phyloP scores from a whole-genome alignment of 2,113 vertebrate species.

The Acanthisitta chloris region DNA sequence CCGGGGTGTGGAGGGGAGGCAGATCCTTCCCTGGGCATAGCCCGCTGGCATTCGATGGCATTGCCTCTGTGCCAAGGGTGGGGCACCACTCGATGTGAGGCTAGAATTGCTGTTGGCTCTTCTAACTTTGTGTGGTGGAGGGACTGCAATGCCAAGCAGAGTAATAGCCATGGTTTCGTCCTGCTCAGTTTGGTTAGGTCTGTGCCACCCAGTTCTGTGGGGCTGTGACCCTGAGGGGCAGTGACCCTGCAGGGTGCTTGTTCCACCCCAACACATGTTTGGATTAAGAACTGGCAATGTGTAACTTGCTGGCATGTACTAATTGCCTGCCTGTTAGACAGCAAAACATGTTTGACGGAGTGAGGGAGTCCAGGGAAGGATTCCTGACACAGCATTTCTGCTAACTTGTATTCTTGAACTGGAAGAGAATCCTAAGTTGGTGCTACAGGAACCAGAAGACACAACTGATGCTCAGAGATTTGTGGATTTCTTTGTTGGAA shows the following conservation, averaged over 20 bases:
- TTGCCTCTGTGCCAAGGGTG: background rate
- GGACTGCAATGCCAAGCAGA: background rate
- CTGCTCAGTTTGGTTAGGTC: background rate
- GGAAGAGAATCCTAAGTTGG: background rate
- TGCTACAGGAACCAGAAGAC: background rate
- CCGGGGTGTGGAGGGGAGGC: no score
- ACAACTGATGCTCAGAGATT: background rate
- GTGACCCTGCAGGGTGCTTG: background rate
- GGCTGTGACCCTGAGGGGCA: no score
- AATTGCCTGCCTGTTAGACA: background rate
- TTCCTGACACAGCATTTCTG: background rate
- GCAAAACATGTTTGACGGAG: background rate
- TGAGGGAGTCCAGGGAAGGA: background rate
- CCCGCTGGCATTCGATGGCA: accelerated
- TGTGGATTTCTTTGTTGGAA: background rate
- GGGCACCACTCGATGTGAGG: background rate
- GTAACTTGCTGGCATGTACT: background rate
- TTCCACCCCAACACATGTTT: background rate
- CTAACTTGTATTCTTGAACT: background rate
- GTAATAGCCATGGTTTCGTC: background rate
- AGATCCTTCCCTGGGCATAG: no score
- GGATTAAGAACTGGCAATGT: background rate
- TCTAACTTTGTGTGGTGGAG: background rate
- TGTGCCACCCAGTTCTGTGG: no score
- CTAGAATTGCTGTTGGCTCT: background rate